Percentiles rank a stretch among this genome's conserved stretches.
Conservation (phyloP, 2,888 invertebrate genomes). For the Diaphora mendica region DNA sequence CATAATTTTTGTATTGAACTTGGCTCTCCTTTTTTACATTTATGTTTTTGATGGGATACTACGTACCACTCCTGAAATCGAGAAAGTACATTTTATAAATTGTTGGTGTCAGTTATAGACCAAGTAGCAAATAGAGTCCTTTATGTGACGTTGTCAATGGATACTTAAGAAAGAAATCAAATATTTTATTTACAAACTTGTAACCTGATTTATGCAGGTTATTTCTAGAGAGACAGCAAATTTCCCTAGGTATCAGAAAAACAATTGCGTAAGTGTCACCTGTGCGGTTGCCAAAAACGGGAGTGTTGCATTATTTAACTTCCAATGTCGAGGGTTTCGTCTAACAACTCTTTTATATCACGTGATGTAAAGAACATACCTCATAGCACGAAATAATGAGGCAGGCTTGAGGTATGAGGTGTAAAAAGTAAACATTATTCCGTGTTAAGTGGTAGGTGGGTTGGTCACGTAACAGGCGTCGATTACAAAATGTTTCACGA, state of each 20-base stretch:
- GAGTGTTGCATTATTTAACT: not conserved
- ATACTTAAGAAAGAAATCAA: not conserved
- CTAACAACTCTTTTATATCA: not conserved
- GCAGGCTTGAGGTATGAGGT: not conserved
- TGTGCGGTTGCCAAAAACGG: not conserved
- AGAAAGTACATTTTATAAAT: not conserved
- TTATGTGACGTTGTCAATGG: not conserved
- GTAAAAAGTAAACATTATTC: not conserved
- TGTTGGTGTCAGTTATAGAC: not conserved
- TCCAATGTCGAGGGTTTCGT: not conserved
- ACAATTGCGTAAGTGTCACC: constrained; percentile 2
- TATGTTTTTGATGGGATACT: too few species aligned
- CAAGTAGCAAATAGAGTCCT: not conserved
- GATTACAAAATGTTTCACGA: not conserved
- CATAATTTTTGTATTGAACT: too few species aligned
- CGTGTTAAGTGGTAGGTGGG: not conserved
- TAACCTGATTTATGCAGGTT: not conserved
- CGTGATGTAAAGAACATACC: not conserved
- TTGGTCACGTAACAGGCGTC: not conserved
- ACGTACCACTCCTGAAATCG: not conserved
- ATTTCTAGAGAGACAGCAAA: not conserved
- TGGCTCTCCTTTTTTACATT: too few species aligned
- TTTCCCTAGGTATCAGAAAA: not conserved
- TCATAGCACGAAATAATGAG: not conserved
- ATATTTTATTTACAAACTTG: not conserved